phyloP scores from a whole-genome alignment of 2,888 invertebrate species.

The Nephrotoma flavescens region DNA sequence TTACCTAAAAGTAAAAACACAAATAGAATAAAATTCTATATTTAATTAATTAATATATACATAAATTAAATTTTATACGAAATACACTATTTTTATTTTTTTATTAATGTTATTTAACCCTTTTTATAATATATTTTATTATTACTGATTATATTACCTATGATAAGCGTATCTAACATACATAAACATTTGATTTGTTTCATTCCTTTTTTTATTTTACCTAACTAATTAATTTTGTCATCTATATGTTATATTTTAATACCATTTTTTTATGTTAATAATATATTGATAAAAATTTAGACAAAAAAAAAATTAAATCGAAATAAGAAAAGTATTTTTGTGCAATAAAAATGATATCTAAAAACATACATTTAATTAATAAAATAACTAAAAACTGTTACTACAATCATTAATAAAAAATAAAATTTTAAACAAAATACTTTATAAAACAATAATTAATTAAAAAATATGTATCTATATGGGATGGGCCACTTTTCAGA shows the following conservation, averaged over 20 bases:
- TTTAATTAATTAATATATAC: neutral
- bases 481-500: neutral
- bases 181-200: neutral
- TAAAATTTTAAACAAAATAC: neutral
- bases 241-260: neutral
- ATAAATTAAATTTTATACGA: neutral
- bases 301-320: neutral
- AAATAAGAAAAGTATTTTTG: neutral
- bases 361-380: neutral
- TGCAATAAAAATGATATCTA: neutral
- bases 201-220: neutral
- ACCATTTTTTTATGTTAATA: neutral
- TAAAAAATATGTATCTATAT: neutral
- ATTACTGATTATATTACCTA: neutral
- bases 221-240: neutral
- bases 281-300: neutral
- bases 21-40: neutral
- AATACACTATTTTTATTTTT: neutral
- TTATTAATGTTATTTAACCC: neutral
- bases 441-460: neutral
- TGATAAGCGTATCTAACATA: neutral
- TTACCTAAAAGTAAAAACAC: neutral
- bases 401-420: neutral
- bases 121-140: neutral
- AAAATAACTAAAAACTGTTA: neutral